Evolutionary conservation across 2,113 vertebrate genomes (phyloP), one percentile per base, ranked within the genome.

Genomic region (Odocoileus virginianus): DNA sequence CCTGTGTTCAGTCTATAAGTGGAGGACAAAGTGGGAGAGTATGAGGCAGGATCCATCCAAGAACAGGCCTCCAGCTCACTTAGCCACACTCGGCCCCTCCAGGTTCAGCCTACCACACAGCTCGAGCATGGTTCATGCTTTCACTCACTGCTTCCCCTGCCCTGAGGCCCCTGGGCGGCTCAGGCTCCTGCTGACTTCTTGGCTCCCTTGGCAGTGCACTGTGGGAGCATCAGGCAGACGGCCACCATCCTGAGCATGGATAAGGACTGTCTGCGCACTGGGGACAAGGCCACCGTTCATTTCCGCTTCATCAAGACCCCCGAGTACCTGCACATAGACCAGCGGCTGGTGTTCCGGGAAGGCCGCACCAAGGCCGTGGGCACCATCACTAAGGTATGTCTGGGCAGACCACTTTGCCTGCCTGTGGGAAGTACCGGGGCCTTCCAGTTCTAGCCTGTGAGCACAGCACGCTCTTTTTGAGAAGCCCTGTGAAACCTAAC

Each of bases 231-330:
- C 97, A 98, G 99, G 92, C 99, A 99, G 98, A 99, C 99, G 0
- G 99, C 99, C 97, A 99, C 99, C 15, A 99, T 99, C 96, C 98
- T 99, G 98, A 99, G 99, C 95, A 99, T 99, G 99, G 99, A 99
- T 98, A 99, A 99, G 96, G 99, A 99, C 99, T 99, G 99, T 97
- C 98, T 99, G 97, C 99, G 99, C 58, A 99, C 99, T 0, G 99
- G 99, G 74, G 99, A 99, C 99, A 99, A 99, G 98, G 99, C 99
- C 91, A 99, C 99, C 0, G 99, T 99, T 89, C 99, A 99, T 98
- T 99, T 99, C 94, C 99, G 99, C 98, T 99, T 99, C 98, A 99
- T 99, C 98, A 99, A 99, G 98, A 99, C 99, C 55, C 99, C 99
- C 0, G 99, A 99, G 87, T 99, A 99, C 94, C 98, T 99, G 94